These are phyloP conservation scores for Drosophila simulans DNA, from an alignment of 1,140 invertebrate species.

Conservation along the genomic window DNA sequence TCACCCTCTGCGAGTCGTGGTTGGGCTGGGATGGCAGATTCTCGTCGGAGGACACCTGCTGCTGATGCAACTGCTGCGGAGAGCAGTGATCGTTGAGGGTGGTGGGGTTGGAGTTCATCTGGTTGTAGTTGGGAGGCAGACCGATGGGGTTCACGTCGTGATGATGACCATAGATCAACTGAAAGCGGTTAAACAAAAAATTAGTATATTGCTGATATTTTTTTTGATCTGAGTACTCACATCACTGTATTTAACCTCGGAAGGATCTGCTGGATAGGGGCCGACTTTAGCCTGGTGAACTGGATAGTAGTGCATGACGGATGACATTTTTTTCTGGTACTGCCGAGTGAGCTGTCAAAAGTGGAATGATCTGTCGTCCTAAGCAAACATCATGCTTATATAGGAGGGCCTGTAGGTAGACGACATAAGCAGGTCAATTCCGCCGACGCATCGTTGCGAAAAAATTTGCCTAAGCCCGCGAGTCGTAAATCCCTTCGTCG, in stretches of 20 bases:
- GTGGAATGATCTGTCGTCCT: constrained; percentile 48
- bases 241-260: constrained; percentile 62
- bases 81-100: constrained; percentile 26
- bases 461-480: constrained; percentile 80
- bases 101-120: constrained; percentile 22
- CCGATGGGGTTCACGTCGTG: constrained; percentile 17
- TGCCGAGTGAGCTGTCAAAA: constrained; percentile 43
- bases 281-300: constrained; percentile 66
- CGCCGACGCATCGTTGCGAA: constrained; percentile 22
- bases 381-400: constrained; percentile 48
- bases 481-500: constrained; percentile 72
- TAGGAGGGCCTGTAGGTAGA: constrained; percentile 58
- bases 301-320: constrained; percentile 81
- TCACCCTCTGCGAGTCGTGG: constrained; percentile 57
- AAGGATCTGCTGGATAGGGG: constrained; percentile 33
- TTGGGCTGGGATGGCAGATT: constrained; percentile 55
- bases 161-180: constrained; percentile 58
- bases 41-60: constrained; percentile 70
- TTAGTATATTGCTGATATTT: background rate
- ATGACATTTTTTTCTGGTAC: constrained; percentile 56
- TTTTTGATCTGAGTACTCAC: constrained; percentile 30
- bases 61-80: constrained; percentile 30
- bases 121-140: constrained; percentile 27
- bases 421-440: constrained; percentile 21
- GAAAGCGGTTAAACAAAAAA: too few relatives aligned